Evolutionary conservation across 2,797 vertebrate species (phyloP).

Genomic region (Centroberyx gerrardi): DNA sequence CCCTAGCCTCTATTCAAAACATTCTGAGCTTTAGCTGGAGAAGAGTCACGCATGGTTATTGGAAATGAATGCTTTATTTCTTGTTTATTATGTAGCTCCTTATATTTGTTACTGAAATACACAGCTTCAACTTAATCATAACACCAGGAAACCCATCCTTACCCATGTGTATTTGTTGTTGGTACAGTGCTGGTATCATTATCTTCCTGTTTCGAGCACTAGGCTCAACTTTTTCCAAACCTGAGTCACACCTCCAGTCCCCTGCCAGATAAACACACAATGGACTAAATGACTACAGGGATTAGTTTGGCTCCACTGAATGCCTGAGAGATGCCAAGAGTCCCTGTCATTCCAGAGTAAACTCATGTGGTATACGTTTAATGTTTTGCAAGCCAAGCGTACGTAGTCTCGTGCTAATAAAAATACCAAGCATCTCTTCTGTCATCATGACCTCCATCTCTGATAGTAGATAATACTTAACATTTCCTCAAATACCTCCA

Average conservation of each 20-base stretch:
- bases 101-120: too few species aligned
- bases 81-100: too few species aligned
- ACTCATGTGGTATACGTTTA: constrained; percentile 8
- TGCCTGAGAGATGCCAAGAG: not conserved
- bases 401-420: constrained; percentile 25
- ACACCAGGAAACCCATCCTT: too few species aligned
- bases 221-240: too few species aligned
- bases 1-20: too few species aligned
- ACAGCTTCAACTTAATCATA: too few species aligned
- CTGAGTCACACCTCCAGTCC: too few species aligned
- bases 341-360: constrained; percentile 31
- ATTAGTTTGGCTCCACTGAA: not conserved
- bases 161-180: too few species aligned
- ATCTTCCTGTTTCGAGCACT: not conserved
- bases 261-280: not conserved
- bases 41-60: too few species aligned
- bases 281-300: not conserved
- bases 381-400: not conserved
- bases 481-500: constrained; percentile 26
- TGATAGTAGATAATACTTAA: constrained; percentile 23
- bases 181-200: too few species aligned
- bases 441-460: constrained; percentile 5
- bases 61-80: too few species aligned
- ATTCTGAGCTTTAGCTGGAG: too few species aligned
- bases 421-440: constrained; percentile 18